A percentile compares a stretch with the other conserved stretches of the same genome.
Conservation (phyloP, 1,140 invertebrate species). For the Trachymyrmex septentrionalis region DNA sequence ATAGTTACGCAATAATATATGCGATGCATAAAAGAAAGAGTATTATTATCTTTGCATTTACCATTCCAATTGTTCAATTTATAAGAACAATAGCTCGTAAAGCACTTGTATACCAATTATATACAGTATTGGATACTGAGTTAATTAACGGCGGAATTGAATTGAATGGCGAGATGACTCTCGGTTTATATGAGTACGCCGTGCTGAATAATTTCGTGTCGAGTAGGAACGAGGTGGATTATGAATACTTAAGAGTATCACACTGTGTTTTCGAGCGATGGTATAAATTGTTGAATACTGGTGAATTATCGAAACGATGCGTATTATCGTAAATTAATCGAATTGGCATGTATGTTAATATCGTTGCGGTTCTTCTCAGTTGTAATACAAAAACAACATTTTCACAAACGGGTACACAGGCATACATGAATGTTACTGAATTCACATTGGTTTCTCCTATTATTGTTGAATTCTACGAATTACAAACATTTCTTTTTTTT, state of each 20-base stretch:
- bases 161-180: conserved; percentile 31
- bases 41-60: neutral
- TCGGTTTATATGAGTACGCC: neutral
- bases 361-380: neutral
- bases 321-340: conserved; percentile 39
- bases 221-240: conserved; percentile 25
- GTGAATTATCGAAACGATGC: conserved; percentile 17
- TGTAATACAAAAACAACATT: conserved; percentile 31
- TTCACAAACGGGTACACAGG: conserved; percentile 3
- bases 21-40: neutral
- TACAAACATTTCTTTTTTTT: neutral
- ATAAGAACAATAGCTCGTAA: conserved; percentile 54
- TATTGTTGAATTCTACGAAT: neutral
- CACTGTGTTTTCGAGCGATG: neutral
- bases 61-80: conserved; percentile 20
- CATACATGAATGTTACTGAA: neutral
- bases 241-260: conserved; percentile 33
- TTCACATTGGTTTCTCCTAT: neutral
- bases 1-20: neutral
- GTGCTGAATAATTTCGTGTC: conserved; percentile 42
- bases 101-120: conserved; percentile 6
- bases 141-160: conserved; percentile 44
- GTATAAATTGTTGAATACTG: conserved; percentile 4
- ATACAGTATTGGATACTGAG: conserved; percentile 27
- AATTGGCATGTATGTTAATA: conserved; percentile 12